Base-by-base conservation (phyloP, 2,113 vertebrate species). In the Scatophagus argus region DNA sequence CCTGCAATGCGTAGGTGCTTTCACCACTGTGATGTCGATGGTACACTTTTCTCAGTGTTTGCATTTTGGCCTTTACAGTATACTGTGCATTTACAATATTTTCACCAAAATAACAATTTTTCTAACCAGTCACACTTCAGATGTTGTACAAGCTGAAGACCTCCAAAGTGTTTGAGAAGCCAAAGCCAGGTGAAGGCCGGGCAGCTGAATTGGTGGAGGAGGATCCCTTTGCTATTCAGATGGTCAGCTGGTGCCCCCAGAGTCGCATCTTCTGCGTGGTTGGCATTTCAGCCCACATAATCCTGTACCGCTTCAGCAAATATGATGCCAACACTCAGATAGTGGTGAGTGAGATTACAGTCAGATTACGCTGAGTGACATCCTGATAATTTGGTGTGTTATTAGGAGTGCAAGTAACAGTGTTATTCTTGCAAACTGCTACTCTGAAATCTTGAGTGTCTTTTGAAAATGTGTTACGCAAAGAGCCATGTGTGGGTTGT, bases 101-200 rank as follows among this genome's bases (percentile, higher is more conserved):
- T 55, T 39, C 21, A 51, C 31, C 0, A 27, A 39, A 38, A 65
- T 4, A 27, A 70, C 17, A 3, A 25, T 41, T 19, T 77, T 31
- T 81, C 32, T n/a, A 19, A 49, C 49, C 86, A 99, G 98, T 98
- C 91, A 98, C 97, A 68, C 93, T 99, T 31, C 97, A 99, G 95
- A 98, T 99, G 97, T 91, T 99, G 71, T 99, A 99, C 92, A 99
- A 98, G 90, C 86, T 99, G 86, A 99, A 99, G 94, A 99, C 97
- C 1, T 98, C 97, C 84, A 99, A 99, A 87, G 97, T 96, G 51
- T 99, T 99, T 91, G 97, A 99, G 90, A 99, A 99, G 88, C 95
- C 95, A 67, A 98, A 98, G 86, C 93, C 87, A 43, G 96, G 95
- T 29, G 95, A 96, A 44, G 97, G 95, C 82, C 92, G 96, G 38